These are phyloP conservation scores for Rhizoglyphus robini DNA, from an alignment of 1,140 invertebrate species.

Conservation along the genomic window DNA sequence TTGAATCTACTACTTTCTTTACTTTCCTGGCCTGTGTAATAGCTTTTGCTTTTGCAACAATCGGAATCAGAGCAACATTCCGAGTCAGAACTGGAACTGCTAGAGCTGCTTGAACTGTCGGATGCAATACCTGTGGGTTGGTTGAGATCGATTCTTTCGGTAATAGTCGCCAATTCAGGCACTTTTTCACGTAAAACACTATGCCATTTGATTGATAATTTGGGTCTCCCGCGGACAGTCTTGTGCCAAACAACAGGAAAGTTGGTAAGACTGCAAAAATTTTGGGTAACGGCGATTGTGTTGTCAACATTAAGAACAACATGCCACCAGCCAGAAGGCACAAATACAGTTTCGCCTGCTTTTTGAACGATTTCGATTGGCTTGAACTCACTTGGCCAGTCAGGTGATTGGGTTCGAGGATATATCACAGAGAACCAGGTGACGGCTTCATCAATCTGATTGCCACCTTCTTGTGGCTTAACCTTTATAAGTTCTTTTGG, in stretches of 20 bases:
- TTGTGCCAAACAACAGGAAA: conserved; percentile 92
- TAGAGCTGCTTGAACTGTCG: conserved; percentile 80
- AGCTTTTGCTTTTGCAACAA: conserved; percentile 24
- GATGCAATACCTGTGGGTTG: conserved; percentile 79
- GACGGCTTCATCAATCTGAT: conserved; percentile 91
- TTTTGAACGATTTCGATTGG: conserved; percentile 92
- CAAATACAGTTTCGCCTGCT: conserved; percentile 95
- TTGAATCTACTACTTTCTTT: conserved; percentile 52
- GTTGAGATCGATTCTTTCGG: conserved; percentile 70
- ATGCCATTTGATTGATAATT: conserved; percentile 76
- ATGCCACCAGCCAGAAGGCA: conserved; percentile 97
- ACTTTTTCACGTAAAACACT: conserved; percentile 54
- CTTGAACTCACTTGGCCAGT: conserved; percentile 80
- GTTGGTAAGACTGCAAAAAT: conserved; percentile 89
- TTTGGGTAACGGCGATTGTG: conserved; percentile 94
- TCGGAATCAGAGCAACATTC: conserved; percentile 30
- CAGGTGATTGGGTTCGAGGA: conserved; percentile 71
- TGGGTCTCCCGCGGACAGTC: conserved; percentile 83
- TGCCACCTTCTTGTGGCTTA: conserved; percentile 69
- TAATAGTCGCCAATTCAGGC: conserved; percentile 64
- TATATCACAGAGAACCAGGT: conserved; percentile 97
- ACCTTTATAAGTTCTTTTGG: conserved; percentile 90
- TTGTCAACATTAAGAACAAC: conserved; percentile 91
- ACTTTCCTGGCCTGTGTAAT: conserved; percentile 65
- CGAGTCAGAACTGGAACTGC: conserved; percentile 52